A percentile compares a stretch with the other conserved stretches of the same genome.
These are phyloP conservation scores for Luperina nickerlii DNA, from an alignment of 2,888 invertebrate genomes.

Conservation along the genomic window DNA sequence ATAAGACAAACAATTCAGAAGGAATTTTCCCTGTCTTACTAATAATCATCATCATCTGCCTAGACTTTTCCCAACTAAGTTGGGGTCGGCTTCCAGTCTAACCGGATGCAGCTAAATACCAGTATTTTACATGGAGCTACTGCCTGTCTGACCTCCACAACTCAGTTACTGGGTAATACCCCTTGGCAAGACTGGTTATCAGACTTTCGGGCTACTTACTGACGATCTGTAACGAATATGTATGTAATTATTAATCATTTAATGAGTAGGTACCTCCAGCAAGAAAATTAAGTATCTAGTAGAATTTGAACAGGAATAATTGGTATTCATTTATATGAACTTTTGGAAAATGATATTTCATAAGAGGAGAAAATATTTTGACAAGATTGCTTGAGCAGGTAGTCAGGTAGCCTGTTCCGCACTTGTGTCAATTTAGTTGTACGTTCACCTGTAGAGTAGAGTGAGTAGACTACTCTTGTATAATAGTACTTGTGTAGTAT, in stretches of 20 bases:
- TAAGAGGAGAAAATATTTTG: constrained; percentile 3
- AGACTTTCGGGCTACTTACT: too few species aligned
- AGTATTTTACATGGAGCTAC: too few species aligned
- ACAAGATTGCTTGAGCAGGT: background rate
- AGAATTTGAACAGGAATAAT: background rate
- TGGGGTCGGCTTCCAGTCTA: too few species aligned
- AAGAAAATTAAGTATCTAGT: constrained; percentile 10
- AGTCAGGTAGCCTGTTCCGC: background rate
- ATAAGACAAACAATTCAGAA: background rate
- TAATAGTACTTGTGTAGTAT: background rate
- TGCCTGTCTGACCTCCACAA: too few species aligned
- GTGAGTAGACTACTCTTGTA: constrained; percentile 25
- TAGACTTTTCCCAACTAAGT: too few species aligned
- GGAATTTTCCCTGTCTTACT: background rate
- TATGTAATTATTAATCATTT: background rate
- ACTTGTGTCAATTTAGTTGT: background rate
- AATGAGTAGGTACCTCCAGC: background rate
- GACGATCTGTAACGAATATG: too few species aligned
- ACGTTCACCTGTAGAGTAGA: constrained; percentile 10
- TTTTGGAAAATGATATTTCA: background rate
- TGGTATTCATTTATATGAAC: background rate
- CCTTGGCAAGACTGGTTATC: too few species aligned
- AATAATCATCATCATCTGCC: too few species aligned
- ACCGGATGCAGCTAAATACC: too few species aligned
- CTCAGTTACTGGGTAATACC: too few species aligned